phyloP scores from a whole-genome alignment of 2,113 vertebrate species.

The Nerophis lumbriciformis region DNA sequence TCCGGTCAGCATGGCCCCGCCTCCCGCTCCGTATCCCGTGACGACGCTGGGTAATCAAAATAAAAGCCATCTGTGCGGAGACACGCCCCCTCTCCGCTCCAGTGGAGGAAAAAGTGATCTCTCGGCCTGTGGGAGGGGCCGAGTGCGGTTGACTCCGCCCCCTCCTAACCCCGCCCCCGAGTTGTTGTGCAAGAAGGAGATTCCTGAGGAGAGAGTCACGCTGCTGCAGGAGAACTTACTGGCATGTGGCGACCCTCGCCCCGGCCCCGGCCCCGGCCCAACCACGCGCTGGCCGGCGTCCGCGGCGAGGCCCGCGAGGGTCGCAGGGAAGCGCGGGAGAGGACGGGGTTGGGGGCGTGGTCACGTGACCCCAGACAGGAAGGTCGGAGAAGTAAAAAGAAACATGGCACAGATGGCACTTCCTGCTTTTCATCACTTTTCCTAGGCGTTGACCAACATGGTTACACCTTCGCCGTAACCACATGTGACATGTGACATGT shows the following conservation, averaged over 20 bases:
- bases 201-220: conserved; percentile 73
- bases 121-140: conserved; percentile 22
- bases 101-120: conserved; percentile 51
- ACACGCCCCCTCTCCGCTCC: conserved; percentile 46
- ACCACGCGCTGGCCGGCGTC: conserved; percentile 61
- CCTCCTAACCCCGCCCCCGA: conserved; percentile 60
- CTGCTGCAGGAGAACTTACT: conserved; percentile 74
- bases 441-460: no score
- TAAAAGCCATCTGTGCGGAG: conserved; percentile 51
- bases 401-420: no score
- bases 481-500: no score
- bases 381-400: no score
- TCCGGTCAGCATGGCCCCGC: conserved; percentile 27
- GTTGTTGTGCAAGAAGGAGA: conserved; percentile 70
- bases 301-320: conserved; percentile 56
- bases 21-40: conserved; percentile 55
- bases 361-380: neutral
- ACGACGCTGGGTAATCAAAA: conserved; percentile 63
- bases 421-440: no score
- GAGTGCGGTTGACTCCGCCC: conserved; percentile 43
- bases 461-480: no score
- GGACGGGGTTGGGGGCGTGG: neutral
- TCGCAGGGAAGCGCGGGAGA: conserved; percentile 56
- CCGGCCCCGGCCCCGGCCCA: conserved; percentile 66
- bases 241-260: conserved; percentile 59